Evolutionary conservation across 2,797 vertebrate species (phyloP).

Genomic region (Trichosurus vulpecula): DNA sequence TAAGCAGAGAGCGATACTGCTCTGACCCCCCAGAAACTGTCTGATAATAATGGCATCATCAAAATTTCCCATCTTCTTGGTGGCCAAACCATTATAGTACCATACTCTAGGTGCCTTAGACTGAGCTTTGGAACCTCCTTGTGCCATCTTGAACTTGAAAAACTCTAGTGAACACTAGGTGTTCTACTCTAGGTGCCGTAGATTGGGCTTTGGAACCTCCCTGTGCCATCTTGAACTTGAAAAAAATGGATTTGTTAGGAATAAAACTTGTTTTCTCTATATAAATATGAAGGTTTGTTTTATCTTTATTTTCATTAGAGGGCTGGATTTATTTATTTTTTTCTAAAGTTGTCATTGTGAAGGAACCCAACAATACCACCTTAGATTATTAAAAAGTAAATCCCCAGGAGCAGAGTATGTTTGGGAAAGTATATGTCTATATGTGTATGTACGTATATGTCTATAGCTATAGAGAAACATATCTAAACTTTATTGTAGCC

Average conservation of each 20-base stretch:
- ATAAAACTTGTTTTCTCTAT: neutral
- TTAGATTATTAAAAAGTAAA: constrained; percentile 11
- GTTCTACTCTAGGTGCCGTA: neutral
- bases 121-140: neutral
- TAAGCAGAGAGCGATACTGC: neutral
- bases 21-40: neutral
- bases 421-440: no score
- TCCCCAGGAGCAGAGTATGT: no score
- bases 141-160: neutral
- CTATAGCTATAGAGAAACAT: no score
- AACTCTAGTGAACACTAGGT: no score
- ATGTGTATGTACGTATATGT: no score
- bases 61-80: constrained; percentile 25
- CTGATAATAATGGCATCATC: constrained; percentile 11
- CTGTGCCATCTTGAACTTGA: neutral
- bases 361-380: neutral
- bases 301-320: constrained; percentile 29
- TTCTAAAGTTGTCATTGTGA: constrained; percentile 1
- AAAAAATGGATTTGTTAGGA: constrained; percentile 7
- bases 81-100: neutral
- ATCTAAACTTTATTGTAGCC: no score
- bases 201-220: neutral
- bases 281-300: constrained; percentile 10
- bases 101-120: neutral
- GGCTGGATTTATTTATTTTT: constrained; percentile 19